These are phyloP conservation scores for Bovichtus diacanthus DNA, from an alignment of 2,797 vertebrate species.

Conservation along the genomic window DNA sequence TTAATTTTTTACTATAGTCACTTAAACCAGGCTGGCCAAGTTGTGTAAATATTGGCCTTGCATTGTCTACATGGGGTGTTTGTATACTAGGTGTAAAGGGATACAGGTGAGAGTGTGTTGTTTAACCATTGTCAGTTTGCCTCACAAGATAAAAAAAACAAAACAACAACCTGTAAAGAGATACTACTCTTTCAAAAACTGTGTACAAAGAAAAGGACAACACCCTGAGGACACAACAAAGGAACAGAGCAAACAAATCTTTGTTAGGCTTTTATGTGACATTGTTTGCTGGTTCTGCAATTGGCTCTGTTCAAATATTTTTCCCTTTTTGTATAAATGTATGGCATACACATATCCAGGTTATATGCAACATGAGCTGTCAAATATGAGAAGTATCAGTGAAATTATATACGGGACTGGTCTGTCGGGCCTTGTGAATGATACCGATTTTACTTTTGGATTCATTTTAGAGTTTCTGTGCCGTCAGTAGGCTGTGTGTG, in stretches of 20 bases:
- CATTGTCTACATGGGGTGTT: conserved; percentile 36
- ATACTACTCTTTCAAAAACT: conserved; percentile 41
- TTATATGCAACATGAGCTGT: conserved; percentile 24
- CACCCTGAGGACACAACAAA: conserved; percentile 26
- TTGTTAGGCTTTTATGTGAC: neutral
- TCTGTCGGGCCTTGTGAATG: neutral
- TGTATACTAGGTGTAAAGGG: conserved; percentile 56
- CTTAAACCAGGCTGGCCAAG: neutral
- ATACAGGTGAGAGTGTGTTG: conserved; percentile 61
- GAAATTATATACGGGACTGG: neutral
- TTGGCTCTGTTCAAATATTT: conserved; percentile 1
- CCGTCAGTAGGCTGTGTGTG: neutral
- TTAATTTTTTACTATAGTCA: conserved; percentile 56
- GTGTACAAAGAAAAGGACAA: conserved; percentile 22
- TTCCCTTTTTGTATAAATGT: conserved; percentile 7
- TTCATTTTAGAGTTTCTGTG: neutral
- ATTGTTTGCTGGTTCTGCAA: neutral
- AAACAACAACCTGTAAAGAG: conserved; percentile 39
- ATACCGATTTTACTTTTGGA: neutral
- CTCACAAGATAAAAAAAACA: conserved; percentile 23
- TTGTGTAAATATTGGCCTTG: conserved; percentile 60
- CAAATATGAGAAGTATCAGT: neutral
- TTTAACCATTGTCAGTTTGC: conserved; percentile 40
- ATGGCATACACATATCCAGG: neutral
- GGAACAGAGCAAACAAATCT: conserved; percentile 16